These are phyloP conservation scores for Colletes gigas DNA, from an alignment of 1,140 invertebrate genomes.

Conservation along the genomic window DNA sequence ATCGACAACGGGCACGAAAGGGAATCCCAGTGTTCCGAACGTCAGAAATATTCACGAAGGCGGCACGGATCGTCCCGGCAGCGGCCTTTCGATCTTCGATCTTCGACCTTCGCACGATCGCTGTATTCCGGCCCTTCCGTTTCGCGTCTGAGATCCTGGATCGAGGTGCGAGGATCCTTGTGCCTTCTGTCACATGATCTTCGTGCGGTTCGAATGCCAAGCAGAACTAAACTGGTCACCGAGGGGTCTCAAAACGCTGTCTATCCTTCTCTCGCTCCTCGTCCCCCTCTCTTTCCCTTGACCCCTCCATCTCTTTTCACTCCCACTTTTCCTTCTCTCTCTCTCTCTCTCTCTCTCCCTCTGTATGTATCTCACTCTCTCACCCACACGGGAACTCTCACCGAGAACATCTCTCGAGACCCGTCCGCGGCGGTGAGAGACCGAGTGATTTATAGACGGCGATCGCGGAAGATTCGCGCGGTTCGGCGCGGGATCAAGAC, in stretches of 20 bases:
- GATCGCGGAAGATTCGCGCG: constrained; percentile 42
- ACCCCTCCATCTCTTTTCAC: constrained; percentile 59
- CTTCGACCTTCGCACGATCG: background rate
- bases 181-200: constrained; percentile 48
- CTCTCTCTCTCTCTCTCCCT: background rate
- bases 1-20: background rate
- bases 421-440: constrained; percentile 12
- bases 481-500: constrained; percentile 16
- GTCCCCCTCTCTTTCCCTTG: constrained; percentile 41
- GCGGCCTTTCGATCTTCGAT: constrained; percentile 8
- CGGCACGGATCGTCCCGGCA: background rate
- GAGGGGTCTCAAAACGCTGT: constrained; percentile 67
- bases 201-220: constrained; percentile 65
- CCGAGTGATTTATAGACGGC: constrained; percentile 50
- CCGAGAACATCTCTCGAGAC: constrained; percentile 12
- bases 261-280: constrained; percentile 63
- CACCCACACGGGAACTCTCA: background rate
- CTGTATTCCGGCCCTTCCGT: background rate
- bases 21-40: too few relatives aligned
- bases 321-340: constrained; percentile 27
- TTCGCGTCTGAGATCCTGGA: constrained; percentile 12
- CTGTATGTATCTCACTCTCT: background rate
- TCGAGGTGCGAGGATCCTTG: constrained; percentile 4
- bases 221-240: constrained; percentile 71
- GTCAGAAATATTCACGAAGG: too few relatives aligned